Percentiles rank a stretch among this genome's conserved stretches.
phyloP scores from a whole-genome alignment of 2,113 vertebrate species.

The Formicarius rufipectus region DNA sequence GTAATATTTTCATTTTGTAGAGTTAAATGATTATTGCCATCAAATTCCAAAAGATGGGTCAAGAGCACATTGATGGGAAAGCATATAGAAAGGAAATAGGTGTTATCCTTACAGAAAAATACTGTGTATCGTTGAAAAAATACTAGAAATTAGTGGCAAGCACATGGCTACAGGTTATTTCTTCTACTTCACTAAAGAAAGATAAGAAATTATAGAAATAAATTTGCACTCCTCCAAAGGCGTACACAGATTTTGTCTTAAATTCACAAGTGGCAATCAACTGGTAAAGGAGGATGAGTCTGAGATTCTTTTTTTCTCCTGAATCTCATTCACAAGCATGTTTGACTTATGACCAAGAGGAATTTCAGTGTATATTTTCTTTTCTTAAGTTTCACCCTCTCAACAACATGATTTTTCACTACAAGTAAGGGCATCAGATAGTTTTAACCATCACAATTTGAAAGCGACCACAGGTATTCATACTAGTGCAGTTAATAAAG shows the following conservation, averaged over 20 bases:
- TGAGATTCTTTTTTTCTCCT: not conserved
- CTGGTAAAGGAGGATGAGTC: not conserved
- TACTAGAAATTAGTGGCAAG: not conserved
- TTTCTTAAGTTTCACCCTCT: not conserved
- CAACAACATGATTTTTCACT: not conserved
- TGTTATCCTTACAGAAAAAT: not conserved
- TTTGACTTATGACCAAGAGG: not conserved
- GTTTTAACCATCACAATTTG: not conserved
- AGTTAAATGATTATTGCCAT: not conserved
- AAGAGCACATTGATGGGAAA: not conserved
- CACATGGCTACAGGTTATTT: not conserved
- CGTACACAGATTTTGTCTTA: not conserved
- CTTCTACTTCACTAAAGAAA: not conserved
- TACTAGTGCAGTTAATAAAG: not conserved
- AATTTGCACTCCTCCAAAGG: not conserved
- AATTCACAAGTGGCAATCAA: accelerated
- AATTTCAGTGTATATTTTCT: not conserved
- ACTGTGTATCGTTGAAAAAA: not conserved
- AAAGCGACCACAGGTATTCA: not conserved
- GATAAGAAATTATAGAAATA: not conserved
- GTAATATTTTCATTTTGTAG: not conserved
- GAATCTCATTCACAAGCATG: not conserved
- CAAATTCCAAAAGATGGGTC: not conserved
- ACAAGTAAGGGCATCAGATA: not conserved
- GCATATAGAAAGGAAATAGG: not conserved